phyloP scores from a whole-genome alignment of 2,888 invertebrate species.

The Ichneumoninae sp. region DNA sequence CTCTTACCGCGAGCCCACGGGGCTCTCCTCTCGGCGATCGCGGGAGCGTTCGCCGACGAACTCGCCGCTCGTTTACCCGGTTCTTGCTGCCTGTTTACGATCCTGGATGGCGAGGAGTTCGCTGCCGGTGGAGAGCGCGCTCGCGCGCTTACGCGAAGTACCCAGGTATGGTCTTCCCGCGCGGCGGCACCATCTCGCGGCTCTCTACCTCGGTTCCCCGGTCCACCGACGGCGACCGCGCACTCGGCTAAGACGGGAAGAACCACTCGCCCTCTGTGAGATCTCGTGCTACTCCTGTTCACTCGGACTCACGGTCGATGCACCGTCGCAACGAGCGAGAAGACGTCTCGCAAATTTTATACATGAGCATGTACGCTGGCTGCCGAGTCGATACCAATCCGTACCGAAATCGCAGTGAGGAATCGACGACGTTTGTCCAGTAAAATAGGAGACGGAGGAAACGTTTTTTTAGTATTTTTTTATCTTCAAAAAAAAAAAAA shows the following conservation, averaged over 20 bases:
- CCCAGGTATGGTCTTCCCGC: constrained; percentile 77
- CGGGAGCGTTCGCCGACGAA: constrained; percentile 39
- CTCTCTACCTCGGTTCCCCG: constrained; percentile 3
- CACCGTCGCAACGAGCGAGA: constrained; percentile 61
- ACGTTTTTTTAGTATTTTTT: too few relatives aligned
- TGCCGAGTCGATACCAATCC: too few relatives aligned
- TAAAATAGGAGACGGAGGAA: background rate
- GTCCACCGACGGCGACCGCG: constrained; percentile 63
- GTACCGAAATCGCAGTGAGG: background rate
- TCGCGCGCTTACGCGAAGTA: constrained; percentile 42
- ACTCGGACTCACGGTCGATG: constrained; percentile 77
- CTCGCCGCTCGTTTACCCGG: constrained; percentile 80
- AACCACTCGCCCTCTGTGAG: constrained; percentile 44
- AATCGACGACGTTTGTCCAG: background rate
- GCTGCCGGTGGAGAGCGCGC: constrained; percentile 59
- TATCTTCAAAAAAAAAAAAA: too few relatives aligned
- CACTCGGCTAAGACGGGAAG: constrained; percentile 79
- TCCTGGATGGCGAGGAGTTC: constrained; percentile 72
- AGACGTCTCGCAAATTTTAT: background rate
- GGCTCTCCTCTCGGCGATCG: constrained; percentile 24
- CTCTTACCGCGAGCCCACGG: constrained; percentile 8
- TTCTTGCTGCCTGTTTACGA: constrained; percentile 80
- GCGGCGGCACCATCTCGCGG: constrained; percentile 26
- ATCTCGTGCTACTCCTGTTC: constrained; percentile 53
- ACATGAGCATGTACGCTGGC: background rate